Percentiles rank a stretch among this genome's conserved stretches.
Conservation (phyloP, 2,888 invertebrate genomes). For the Drosophila nigricruria region DNA sequence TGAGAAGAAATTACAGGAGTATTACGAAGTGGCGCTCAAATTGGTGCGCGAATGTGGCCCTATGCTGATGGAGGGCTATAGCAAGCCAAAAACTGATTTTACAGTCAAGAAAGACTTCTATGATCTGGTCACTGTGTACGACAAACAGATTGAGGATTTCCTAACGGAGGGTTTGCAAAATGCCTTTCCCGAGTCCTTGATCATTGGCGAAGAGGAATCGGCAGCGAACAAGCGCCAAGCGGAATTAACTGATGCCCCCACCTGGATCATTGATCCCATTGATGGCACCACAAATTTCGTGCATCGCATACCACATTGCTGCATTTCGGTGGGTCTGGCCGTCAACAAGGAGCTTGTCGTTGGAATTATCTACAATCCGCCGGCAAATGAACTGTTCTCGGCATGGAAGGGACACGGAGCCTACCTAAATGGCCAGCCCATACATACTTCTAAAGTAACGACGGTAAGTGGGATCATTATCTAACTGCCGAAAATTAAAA, state of each 20-base stretch:
- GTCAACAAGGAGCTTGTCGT: conserved; percentile 87
- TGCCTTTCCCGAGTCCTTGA: conserved; percentile 88
- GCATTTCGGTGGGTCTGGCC: conserved; percentile 89
- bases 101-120: conserved; percentile 87
- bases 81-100: conserved; percentile 77
- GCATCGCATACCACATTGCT: conserved; percentile 88
- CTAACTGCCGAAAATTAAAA: conserved; percentile 22
- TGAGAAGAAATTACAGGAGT: conserved; percentile 74
- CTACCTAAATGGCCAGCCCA: conserved; percentile 89
- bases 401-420: conserved; percentile 91
- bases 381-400: conserved; percentile 89
- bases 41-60: conserved; percentile 83
- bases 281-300: conserved; percentile 96
- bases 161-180: conserved; percentile 87
- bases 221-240: conserved; percentile 80
- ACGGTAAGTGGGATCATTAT: conserved; percentile 71
- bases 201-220: conserved; percentile 92
- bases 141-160: conserved; percentile 90
- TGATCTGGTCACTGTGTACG: conserved; percentile 93
- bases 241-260: conserved; percentile 90
- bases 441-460: conserved; percentile 84
- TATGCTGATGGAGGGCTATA: conserved; percentile 82
- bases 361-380: conserved; percentile 92
- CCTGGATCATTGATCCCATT: conserved; percentile 95
- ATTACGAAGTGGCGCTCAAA: conserved; percentile 79